These are phyloP conservation scores for Emydura subglobosa DNA, from an alignment of 2,113 vertebrate species.

Conservation along the genomic window DNA sequence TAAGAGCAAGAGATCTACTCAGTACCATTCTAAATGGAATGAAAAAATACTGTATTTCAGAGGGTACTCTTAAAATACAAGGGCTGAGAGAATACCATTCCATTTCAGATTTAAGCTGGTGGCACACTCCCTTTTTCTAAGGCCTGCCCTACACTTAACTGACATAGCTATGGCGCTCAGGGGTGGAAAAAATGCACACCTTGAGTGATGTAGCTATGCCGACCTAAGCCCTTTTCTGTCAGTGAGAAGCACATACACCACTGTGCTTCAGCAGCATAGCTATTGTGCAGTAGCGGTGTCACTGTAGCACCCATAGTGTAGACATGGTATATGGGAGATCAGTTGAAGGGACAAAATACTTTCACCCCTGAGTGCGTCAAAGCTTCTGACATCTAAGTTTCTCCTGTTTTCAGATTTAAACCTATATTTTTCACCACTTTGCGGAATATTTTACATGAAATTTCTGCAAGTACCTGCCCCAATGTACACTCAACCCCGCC, in stretches of 20 bases:
- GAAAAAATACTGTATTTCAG: neutral
- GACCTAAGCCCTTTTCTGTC: neutral
- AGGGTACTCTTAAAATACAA: neutral
- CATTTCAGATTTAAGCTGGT: neutral
- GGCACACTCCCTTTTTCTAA: neutral
- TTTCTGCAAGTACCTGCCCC: slow-evolving; percentile 84
- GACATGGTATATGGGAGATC: neutral
- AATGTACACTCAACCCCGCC: slow-evolving; percentile 90
- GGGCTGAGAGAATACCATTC: neutral
- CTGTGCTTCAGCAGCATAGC: neutral
- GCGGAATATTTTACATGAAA: fast-evolving
- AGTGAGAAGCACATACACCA: neutral
- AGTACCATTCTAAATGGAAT: neutral
- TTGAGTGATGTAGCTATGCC: neutral
- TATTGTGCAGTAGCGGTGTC: neutral
- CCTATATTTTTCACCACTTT: neutral
- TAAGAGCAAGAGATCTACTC: neutral
- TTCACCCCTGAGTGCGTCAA: fast-evolving
- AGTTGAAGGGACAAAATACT: neutral
- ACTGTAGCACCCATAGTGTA: neutral
- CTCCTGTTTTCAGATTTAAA: neutral
- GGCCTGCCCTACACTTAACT: neutral
- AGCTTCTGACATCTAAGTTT: neutral
- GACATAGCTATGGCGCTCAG: neutral
- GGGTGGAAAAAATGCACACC: neutral